Conservation (phyloP, 2,888 invertebrate species). For the Cantharis lateralis region DNA sequence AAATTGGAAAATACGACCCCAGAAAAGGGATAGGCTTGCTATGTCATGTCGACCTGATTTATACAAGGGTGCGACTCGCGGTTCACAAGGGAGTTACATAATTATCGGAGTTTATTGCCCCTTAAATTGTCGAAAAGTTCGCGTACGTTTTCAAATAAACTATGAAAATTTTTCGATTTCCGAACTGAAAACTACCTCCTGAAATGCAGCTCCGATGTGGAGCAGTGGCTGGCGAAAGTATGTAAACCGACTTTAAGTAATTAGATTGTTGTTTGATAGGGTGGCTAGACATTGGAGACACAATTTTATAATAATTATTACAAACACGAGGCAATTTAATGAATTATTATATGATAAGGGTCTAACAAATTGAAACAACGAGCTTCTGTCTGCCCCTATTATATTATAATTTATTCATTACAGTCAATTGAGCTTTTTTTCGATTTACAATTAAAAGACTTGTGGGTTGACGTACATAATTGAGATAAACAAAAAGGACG, state of each 20-base stretch:
- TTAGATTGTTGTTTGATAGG: background rate
- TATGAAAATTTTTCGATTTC: background rate
- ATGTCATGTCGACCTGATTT: slow-evolving; percentile 6
- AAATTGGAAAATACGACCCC: slow-evolving; percentile 1
- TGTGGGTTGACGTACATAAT: background rate
- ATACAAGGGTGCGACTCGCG: slow-evolving; percentile 5
- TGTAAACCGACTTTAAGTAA: background rate
- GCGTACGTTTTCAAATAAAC: background rate
- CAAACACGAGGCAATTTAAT: background rate
- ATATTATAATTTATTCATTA: background rate
- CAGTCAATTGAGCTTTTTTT: background rate
- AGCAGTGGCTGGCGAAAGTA: no score
- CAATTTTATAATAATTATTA: background rate
- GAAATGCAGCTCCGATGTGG: no score
- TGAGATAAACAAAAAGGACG: background rate
- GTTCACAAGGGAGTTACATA: slow-evolving; percentile 1
- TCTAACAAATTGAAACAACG: background rate
- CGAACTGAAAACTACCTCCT: background rate
- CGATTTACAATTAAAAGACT: background rate
- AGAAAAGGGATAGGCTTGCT: slow-evolving; percentile 6
- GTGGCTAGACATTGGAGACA: background rate
- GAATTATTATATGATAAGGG: background rate
- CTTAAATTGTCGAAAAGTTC: background rate
- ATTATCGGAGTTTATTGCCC: slow-evolving; percentile 10
- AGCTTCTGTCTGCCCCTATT: background rate